Evolutionary conservation across 1,140 invertebrate species (phyloP), one percentile per base, ranked within the genome.

Genomic region (Laupala kohalensis): DNA sequence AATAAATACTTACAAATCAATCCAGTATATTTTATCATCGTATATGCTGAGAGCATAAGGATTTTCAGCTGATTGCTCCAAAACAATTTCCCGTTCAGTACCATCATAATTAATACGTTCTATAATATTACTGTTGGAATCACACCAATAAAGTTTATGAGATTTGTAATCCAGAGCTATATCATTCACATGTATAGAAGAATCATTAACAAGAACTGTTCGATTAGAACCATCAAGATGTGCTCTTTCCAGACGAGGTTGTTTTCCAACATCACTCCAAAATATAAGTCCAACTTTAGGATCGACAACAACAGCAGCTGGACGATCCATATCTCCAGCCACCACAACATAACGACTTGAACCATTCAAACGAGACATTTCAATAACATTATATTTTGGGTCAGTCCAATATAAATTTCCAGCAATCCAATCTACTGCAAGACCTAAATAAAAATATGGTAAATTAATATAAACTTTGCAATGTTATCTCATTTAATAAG

Each of bases 351-450:
- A 84, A 27, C 82, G 78, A 74, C 79, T 76, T 15, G 78, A 79
- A 15, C 85, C 85, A 76, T 86, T 81, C 6, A 84, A 73, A 30
- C 80, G 77, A 37, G 82, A 77, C 6, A 85, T 80, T 78, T 88
- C 86, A 67, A 89, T 87, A 4, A 84, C 80, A 72, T 85, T 83
- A 67, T 83, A 81, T 70, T 83, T 81, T 5, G 84, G 83, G 78
- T 88, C 86, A 29, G 86, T 83, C 87, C 87, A 89, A 75, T 88
- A 89, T 53, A 89, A 79, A 75, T 86, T 85, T 13, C 78, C 79
- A 79, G 70, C 25, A 72, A 82, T 79, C 82, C 83, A 85, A 75
- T 85, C 82, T 67, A 83, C 79, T 28, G 81, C 81, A 68, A 84
- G 74, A 24, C 81, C 81, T 77, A 74, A n/a, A n/a, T n/a, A n/a